These are phyloP conservation scores for Chlorops oryzae DNA, from an alignment of 1,140 invertebrate species.

Conservation along the genomic window DNA sequence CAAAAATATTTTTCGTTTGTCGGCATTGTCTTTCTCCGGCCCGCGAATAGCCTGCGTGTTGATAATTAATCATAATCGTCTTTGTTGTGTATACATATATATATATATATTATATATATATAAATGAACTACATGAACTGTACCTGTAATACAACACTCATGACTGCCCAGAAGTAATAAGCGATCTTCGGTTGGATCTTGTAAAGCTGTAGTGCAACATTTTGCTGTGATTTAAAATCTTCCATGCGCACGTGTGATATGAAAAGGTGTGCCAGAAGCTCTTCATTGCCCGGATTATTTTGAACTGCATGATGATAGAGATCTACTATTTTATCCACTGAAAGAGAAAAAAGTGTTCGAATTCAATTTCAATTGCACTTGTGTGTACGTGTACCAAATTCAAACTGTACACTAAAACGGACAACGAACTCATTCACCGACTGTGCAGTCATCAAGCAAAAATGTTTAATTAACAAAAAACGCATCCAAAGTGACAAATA, in stretches of 20 bases:
- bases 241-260: slow-evolving; percentile 89
- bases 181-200: slow-evolving; percentile 90
- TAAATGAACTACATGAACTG: slow-evolving; percentile 17
- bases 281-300: slow-evolving; percentile 81
- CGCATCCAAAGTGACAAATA: no score
- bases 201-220: slow-evolving; percentile 81
- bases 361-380: slow-evolving; percentile 14
- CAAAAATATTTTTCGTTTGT: slow-evolving; percentile 62
- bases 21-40: slow-evolving; percentile 47
- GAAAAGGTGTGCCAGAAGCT: slow-evolving; percentile 87
- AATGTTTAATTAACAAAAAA: no score
- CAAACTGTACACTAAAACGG: no score
- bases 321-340: slow-evolving; percentile 82
- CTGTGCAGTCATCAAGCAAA: no score
- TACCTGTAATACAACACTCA: slow-evolving; percentile 91
- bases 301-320: slow-evolving; percentile 85
- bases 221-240: slow-evolving; percentile 87
- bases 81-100: background rate
- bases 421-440: no score
- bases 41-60: slow-evolving; percentile 43
- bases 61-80: background rate
- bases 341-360: slow-evolving; percentile 32
- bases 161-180: slow-evolving; percentile 96
- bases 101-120: slow-evolving; percentile 34
- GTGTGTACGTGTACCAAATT: no score